A percentile compares a stretch with the other conserved stretches of the same genome.
phyloP scores from a whole-genome alignment of 2,113 vertebrate genomes.

The Sporophila hypoxantha region DNA sequence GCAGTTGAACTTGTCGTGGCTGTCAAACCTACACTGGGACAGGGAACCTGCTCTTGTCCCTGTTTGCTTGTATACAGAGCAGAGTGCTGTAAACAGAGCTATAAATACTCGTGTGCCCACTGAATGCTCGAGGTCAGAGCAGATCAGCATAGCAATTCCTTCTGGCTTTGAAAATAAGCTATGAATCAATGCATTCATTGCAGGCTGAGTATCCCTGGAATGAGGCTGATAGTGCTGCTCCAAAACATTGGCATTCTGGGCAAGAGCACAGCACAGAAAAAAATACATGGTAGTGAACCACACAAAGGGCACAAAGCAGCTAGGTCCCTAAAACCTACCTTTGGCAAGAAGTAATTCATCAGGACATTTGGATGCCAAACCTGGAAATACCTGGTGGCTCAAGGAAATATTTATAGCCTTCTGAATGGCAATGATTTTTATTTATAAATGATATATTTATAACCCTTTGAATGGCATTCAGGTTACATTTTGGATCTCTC shows the following conservation, averaged over 20 bases:
- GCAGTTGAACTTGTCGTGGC: neutral
- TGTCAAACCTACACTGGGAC: neutral
- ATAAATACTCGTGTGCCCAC: slow-evolving; percentile 38
- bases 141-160: slow-evolving; percentile 20
- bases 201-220: neutral
- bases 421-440: neutral
- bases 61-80: neutral
- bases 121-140: slow-evolving; percentile 20
- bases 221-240: neutral
- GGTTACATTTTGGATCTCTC: neutral
- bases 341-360: neutral
- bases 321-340: neutral
- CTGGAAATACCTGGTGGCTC: neutral
- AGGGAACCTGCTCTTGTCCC: neutral
- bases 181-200: slow-evolving; percentile 36
- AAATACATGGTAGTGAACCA: neutral
- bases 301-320: neutral
- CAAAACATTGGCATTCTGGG: neutral
- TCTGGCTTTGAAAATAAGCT: slow-evolving; percentile 44
- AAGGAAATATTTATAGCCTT: neutral
- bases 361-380: neutral
- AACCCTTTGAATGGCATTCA: neutral
- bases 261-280: neutral
- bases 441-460: neutral
- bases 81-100: slow-evolving; percentile 37